These are phyloP conservation scores for Chromoteleia sp. DNA, from an alignment of 2,888 invertebrate genomes.

Conservation along the genomic window DNA sequence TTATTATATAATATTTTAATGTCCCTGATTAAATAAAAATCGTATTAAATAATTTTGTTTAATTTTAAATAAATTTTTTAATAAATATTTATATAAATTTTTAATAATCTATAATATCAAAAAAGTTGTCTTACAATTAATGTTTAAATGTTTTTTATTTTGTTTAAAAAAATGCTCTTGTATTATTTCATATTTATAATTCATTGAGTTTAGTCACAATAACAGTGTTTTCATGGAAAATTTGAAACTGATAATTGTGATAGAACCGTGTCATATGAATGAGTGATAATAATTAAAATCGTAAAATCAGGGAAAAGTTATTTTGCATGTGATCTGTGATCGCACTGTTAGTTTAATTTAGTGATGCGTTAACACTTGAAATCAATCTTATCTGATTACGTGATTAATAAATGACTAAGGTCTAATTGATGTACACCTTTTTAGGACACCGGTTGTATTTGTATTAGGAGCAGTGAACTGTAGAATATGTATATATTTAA, in stretches of 20 bases:
- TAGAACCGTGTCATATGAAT: constrained; percentile 21
- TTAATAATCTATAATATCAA: too few relatives aligned
- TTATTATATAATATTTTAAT: constrained; percentile 2
- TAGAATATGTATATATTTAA: constrained; percentile 65
- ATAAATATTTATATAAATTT: neutral
- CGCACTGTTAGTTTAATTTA: neutral
- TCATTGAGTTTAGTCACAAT: neutral
- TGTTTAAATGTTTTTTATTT: too few relatives aligned
- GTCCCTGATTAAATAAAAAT: neutral
- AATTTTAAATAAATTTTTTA: neutral
- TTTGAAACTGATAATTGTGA: constrained; percentile 14
- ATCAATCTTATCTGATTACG: constrained; percentile 15
- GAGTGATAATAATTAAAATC: neutral
- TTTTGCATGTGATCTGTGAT: constrained; percentile 16
- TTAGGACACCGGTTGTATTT: constrained; percentile 39
- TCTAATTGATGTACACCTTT: constrained; percentile 43
- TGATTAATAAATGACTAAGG: constrained; percentile 9
- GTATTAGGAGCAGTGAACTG: constrained; percentile 47
- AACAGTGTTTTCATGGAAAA: neutral
- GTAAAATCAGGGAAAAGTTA: neutral
- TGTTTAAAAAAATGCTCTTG: neutral
- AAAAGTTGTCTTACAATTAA: too few relatives aligned
- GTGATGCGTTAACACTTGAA: neutral
- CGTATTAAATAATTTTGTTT: neutral
- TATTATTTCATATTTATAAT: neutral